These are phyloP conservation scores for Cosmia pyralina DNA, from an alignment of 2,888 invertebrate species.

Conservation along the genomic window DNA sequence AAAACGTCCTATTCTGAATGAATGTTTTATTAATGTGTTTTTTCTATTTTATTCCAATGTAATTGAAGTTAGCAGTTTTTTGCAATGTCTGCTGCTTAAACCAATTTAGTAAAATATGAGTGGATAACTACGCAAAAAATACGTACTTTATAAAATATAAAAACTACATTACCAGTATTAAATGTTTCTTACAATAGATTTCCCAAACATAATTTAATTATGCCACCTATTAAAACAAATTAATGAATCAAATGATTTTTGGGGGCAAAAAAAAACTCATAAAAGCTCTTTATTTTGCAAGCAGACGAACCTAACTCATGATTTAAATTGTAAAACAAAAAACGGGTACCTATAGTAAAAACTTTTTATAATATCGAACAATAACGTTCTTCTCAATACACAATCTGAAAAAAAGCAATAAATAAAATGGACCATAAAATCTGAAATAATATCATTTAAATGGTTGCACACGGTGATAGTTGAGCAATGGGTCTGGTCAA, in stretches of 20 bases:
- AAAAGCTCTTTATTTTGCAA: conserved; percentile 14
- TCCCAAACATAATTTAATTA: conserved; percentile 18
- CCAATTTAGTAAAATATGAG: neutral
- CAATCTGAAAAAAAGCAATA: conserved; percentile 50
- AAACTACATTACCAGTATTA: conserved; percentile 24
- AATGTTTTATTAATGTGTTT: too few species aligned
- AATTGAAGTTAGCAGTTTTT: neutral
- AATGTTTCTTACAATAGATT: conserved; percentile 29
- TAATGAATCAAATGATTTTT: conserved; percentile 18
- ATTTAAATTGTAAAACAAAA: conserved; percentile 18
- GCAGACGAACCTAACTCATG: conserved; percentile 3
- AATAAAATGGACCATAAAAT: conserved; percentile 63
- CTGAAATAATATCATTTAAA: conserved; percentile 63
- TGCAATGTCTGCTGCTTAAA: neutral
- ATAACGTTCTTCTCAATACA: conserved; percentile 50
- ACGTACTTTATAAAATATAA: neutral
- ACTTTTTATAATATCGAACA: conserved; percentile 32
- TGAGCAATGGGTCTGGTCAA: conserved; percentile 52
- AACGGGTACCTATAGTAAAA: conserved; percentile 31
- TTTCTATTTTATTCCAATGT: neutral
- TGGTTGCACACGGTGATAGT: conserved; percentile 53
- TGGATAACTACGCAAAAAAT: conserved; percentile 14
- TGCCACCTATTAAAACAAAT: conserved; percentile 23
- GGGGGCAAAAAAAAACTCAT: conserved; percentile 42
- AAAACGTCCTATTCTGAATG: too few species aligned